Evolutionary conservation across 2,113 vertebrate species (phyloP).

Genomic region (Castor canadensis): DNA sequence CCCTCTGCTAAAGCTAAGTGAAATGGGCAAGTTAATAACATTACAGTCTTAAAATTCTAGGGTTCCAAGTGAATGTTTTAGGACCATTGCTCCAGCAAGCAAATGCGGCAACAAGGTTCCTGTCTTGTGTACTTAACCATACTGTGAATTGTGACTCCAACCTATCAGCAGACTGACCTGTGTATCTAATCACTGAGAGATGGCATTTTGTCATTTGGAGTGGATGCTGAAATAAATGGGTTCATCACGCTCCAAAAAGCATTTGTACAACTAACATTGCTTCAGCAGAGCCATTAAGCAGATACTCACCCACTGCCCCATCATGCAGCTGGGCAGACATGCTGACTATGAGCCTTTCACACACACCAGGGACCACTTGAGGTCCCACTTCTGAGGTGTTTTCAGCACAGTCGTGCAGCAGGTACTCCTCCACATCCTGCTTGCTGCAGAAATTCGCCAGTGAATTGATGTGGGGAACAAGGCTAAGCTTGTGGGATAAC

Average conservation of each 20-base stretch:
- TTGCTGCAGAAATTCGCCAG: constrained; percentile 87
- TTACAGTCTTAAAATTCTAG: background rate
- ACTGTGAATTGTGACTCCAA: background rate
- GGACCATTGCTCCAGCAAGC: background rate
- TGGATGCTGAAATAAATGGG: background rate
- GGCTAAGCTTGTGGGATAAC: constrained; percentile 85
- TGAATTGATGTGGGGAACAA: constrained; percentile 87
- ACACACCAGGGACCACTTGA: constrained; percentile 78
- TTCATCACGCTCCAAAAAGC: background rate
- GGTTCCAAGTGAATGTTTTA: background rate
- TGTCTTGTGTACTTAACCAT: background rate
- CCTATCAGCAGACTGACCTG: background rate
- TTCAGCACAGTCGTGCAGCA: constrained; percentile 86
- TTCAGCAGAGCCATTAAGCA: background rate
- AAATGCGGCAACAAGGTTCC: too few species aligned
- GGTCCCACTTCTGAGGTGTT: constrained; percentile 80
- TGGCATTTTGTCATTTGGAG: background rate
- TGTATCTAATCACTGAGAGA: background rate
- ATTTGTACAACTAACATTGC: background rate
- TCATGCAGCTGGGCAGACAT: constrained; percentile 89
- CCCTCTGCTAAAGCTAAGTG: background rate
- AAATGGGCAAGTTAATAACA: background rate
- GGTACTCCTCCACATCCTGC: constrained; percentile 84
- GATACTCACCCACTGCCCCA: constrained; percentile 87
- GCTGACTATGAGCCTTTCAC: constrained; percentile 85